These are phyloP conservation scores for Sparidentex hasta DNA, from an alignment of 2,797 vertebrate genomes.

Conservation along the genomic window DNA sequence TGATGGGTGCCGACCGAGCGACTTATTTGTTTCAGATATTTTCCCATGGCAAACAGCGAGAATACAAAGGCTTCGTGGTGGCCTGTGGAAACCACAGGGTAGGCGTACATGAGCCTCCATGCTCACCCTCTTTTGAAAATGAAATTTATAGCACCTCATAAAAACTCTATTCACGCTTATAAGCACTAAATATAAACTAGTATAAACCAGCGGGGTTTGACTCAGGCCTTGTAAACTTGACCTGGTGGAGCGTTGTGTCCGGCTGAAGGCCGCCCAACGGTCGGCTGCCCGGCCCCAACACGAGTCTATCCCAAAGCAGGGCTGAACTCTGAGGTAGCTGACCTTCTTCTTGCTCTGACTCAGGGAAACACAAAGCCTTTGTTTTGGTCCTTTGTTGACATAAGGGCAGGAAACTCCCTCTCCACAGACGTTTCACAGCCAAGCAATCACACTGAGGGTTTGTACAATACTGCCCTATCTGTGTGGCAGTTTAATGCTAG, in stretches of 20 bases:
- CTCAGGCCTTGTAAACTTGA: conserved; percentile 67
- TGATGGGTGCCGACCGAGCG: conserved; percentile 79
- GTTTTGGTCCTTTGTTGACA: conserved; percentile 77
- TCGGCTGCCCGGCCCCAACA: conserved; percentile 18
- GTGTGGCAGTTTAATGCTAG: conserved; percentile 52
- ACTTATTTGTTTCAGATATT: conserved; percentile 88
- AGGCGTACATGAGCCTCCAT: conserved; percentile 80
- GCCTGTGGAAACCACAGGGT: conserved; percentile 81
- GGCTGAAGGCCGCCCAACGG: conserved; percentile 37
- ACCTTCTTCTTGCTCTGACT: conserved; percentile 62
- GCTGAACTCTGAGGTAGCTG: conserved; percentile 52
- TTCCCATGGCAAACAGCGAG: conserved; percentile 85
- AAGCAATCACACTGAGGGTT: conserved; percentile 46
- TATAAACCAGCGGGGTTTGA: conserved; percentile 69
- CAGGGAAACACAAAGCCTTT: conserved; percentile 72
- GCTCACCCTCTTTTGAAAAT: conserved; percentile 80
- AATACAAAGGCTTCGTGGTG: conserved; percentile 86
- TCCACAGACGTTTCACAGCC: conserved; percentile 55
- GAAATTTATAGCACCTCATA: conserved; percentile 86
- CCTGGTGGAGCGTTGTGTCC: conserved; percentile 54
- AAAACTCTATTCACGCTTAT: conserved; percentile 83
- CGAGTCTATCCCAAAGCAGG: conserved; percentile 24
- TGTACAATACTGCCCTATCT: conserved; percentile 43
- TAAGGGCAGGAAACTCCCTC: conserved; percentile 72
- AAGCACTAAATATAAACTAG: conserved; percentile 81